Conservation (phyloP, 1,140 invertebrate species). For the Zaprionus tsacasi region DNA sequence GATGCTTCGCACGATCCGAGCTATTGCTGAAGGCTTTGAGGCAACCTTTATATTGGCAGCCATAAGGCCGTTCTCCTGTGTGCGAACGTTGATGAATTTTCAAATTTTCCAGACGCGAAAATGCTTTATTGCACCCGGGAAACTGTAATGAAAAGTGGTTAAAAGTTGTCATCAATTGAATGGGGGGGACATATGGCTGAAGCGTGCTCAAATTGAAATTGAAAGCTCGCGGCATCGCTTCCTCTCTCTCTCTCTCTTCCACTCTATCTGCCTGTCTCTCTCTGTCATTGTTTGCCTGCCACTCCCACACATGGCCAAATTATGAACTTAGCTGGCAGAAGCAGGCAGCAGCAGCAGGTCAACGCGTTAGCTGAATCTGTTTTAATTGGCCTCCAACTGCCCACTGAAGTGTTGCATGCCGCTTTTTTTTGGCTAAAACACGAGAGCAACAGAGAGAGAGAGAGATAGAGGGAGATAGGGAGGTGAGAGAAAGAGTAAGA, state of each 20-base stretch:
- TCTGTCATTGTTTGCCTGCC: not conserved
- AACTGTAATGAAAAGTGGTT: slow-evolving; percentile 88
- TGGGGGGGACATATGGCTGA: slow-evolving; percentile 20
- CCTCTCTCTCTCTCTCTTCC: not conserved
- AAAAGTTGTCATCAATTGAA: slow-evolving; percentile 47
- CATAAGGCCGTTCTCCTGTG: slow-evolving; percentile 94
- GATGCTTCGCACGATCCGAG: slow-evolving; percentile 98
- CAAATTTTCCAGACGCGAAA: slow-evolving; percentile 96
- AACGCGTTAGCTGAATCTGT: slow-evolving; percentile 19
- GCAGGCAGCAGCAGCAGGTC: not conserved
- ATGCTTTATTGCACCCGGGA: slow-evolving; percentile 95
- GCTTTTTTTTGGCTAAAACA: not conserved
- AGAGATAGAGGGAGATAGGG: not conserved
- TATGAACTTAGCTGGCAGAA: slow-evolving; percentile 4
- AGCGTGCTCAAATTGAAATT: slow-evolving; percentile 53
- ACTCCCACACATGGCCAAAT: slow-evolving; percentile 1
- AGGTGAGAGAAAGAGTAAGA: not conserved
- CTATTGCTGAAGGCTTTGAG: slow-evolving; percentile 98
- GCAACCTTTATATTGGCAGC: slow-evolving; percentile 93
- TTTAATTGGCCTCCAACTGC: slow-evolving; percentile 27
- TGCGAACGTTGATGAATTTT: slow-evolving; percentile 98
- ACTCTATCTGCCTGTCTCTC: not conserved
- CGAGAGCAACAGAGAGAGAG: not conserved
- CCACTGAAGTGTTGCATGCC: slow-evolving; percentile 4
- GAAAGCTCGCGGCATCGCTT: slow-evolving; percentile 40